phyloP scores from a whole-genome alignment of 2,113 vertebrate genomes.

The Zootoca vivipara region DNA sequence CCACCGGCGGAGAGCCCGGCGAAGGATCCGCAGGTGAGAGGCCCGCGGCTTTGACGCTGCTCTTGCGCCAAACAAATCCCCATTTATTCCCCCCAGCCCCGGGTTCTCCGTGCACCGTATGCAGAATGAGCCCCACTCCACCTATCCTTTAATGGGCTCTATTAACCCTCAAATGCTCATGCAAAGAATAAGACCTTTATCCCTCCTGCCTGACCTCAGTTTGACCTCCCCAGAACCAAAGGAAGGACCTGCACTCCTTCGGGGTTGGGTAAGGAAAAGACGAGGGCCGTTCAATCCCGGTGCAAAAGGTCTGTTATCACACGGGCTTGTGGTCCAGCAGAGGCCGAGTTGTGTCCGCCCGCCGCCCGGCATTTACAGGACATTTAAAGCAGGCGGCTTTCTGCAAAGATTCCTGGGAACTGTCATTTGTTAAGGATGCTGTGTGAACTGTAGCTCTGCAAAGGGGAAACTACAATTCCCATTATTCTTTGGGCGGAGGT shows the following conservation, averaged over 20 bases:
- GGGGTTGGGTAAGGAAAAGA: too few relatives aligned
- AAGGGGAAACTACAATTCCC: too few relatives aligned
- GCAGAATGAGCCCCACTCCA: not conserved
- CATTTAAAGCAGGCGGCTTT: too few relatives aligned
- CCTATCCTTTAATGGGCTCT: constrained; percentile 16
- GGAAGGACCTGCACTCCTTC: accelerated
- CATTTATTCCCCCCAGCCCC: not conserved
- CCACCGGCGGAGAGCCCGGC: constrained; percentile 78
- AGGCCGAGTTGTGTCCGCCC: too few relatives aligned
- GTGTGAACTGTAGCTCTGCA: too few relatives aligned
- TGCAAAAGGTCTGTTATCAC: too few relatives aligned
- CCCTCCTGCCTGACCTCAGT: not conserved
- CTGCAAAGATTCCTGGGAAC: too few relatives aligned
- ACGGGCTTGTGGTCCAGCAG: too few relatives aligned
- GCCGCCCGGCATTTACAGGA: too few relatives aligned
- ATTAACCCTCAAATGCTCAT: not conserved
- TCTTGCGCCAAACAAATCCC: not conserved
- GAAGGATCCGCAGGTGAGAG: constrained; percentile 73
- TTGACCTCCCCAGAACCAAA: not conserved
- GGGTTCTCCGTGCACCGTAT: not conserved
- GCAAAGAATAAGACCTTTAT: not conserved
- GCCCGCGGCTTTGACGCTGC: not conserved
- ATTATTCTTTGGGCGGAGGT: too few relatives aligned
- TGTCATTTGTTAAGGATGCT: too few relatives aligned
- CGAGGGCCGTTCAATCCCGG: too few relatives aligned